These are phyloP conservation scores for Heterodera schachtii DNA, from an alignment of 1,140 invertebrate genomes.

Conservation along the genomic window DNA sequence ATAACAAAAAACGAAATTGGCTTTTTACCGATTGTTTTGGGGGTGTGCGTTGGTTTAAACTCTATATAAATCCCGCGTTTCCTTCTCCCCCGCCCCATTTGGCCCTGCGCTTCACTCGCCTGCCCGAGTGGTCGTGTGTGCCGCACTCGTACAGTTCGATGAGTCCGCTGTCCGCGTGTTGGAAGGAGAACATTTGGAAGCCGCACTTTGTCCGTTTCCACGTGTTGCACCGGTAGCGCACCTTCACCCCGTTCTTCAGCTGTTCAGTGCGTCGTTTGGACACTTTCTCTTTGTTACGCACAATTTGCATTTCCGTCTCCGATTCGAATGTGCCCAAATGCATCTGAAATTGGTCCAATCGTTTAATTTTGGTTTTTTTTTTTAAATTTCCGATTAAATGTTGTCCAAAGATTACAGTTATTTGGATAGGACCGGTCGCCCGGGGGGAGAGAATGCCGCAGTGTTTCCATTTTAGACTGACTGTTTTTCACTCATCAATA, in stretches of 20 bases:
- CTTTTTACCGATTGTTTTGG: too few species aligned
- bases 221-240: constrained; percentile 29
- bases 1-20: too few species aligned
- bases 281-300: constrained; percentile 32
- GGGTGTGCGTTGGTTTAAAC: background rate
- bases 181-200: constrained; percentile 30
- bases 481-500: background rate
- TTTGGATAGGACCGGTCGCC: too few species aligned
- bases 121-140: constrained; percentile 26
- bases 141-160: constrained; percentile 30
- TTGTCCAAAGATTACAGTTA: too few species aligned
- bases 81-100: background rate
- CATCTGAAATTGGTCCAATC: background rate
- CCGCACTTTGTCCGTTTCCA: constrained; percentile 31
- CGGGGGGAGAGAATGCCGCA: too few species aligned
- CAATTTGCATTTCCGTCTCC: constrained; percentile 21
- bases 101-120: background rate
- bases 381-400: too few species aligned
- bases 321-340: constrained; percentile 21
- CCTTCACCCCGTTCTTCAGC: constrained; percentile 30
- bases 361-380: too few species aligned
- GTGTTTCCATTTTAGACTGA: background rate
- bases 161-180: constrained; percentile 13
- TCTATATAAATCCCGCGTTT: background rate
- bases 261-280: constrained; percentile 30